Conservation (phyloP, 2,888 invertebrate species). For the Pedicia rivosa region DNA sequence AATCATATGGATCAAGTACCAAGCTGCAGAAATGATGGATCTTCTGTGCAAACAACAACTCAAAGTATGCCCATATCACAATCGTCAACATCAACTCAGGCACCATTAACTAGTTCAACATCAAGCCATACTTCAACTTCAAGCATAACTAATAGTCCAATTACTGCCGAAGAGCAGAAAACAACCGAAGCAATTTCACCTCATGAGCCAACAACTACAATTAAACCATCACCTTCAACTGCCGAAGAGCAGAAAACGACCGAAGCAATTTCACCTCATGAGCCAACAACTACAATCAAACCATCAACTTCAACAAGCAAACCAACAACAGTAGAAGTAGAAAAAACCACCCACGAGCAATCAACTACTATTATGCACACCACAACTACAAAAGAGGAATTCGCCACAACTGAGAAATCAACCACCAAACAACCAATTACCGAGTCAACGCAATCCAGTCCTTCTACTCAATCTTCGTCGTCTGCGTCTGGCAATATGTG, state of each 20-base stretch:
- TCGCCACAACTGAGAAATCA: constrained; percentile 16
- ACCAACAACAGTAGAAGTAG: no score
- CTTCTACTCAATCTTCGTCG: background rate
- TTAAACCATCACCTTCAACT: constrained; percentile 4
- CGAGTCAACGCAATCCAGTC: constrained; percentile 1
- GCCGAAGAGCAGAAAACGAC: no score
- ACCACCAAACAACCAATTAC: constrained; percentile 15
- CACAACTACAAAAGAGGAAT: no score
- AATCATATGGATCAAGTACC: constrained; percentile 23
- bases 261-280: no score
- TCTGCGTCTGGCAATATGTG: constrained; percentile 19
- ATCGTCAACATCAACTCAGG: constrained; percentile 7
- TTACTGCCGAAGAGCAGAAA: background rate
- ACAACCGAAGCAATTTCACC: constrained; percentile 8
- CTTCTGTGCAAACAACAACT: constrained; percentile 4
- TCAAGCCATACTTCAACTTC: constrained; percentile 4
- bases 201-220: constrained; percentile 6
- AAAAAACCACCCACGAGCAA: no score
- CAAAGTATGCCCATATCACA: constrained; percentile 7
- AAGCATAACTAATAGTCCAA: background rate
- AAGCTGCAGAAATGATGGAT: constrained; percentile 15
- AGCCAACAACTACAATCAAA: no score
- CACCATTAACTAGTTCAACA: constrained; percentile 6
- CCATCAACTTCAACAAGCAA: no score
- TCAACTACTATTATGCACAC: no score